Conservation (phyloP, 2,113 vertebrate species). For the Colossoma macropomum region DNA sequence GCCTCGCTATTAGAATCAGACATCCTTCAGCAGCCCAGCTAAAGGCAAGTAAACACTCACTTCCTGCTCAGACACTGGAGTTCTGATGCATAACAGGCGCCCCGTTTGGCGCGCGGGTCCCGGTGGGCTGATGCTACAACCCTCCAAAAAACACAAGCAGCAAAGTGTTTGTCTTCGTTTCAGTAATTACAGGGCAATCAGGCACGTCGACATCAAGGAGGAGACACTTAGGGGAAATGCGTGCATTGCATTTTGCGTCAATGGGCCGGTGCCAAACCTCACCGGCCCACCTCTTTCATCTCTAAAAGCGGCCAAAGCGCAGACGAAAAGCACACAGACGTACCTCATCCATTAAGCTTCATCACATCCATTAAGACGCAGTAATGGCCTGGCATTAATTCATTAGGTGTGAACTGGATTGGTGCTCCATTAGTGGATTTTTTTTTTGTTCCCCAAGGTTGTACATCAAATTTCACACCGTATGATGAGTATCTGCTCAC, state of each 20-base stretch:
- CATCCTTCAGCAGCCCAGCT: constrained; percentile 60
- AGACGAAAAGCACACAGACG: constrained; percentile 18
- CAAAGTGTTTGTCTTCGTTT: constrained; percentile 43
- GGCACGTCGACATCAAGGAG: constrained; percentile 31
- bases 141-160: constrained; percentile 30
- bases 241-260: not conserved
- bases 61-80: constrained; percentile 22
- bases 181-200: constrained; percentile 35
- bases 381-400: constrained; percentile 21
- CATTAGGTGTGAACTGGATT: constrained; percentile 25
- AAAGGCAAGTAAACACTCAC: constrained; percentile 59
- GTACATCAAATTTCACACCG: not conserved
- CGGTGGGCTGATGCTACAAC: constrained; percentile 4
- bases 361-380: constrained; percentile 17
- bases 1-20: constrained; percentile 44
- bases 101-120: not conserved
- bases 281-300: not conserved
- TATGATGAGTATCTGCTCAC: not conserved
- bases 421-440: constrained; percentile 10
- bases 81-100: constrained; percentile 17
- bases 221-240: constrained; percentile 28
- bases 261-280: not conserved
- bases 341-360: constrained; percentile 26
- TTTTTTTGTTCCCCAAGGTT: not conserved
- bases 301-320: not conserved